Evolutionary conservation across 1,140 invertebrate species (phyloP).

Genomic region (Platorchestia sp.): DNA sequence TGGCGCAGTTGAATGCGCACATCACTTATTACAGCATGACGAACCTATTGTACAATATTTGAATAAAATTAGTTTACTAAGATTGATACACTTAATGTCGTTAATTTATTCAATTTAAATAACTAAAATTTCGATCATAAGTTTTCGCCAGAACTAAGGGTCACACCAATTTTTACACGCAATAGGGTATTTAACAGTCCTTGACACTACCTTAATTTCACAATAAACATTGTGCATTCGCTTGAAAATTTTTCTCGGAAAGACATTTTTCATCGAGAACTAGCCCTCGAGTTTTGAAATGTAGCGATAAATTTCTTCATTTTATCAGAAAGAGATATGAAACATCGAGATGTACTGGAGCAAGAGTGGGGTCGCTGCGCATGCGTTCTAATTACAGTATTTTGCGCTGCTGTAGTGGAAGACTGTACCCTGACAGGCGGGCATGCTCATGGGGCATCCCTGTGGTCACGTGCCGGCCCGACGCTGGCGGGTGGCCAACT

Average conservation of each 20-base stretch:
- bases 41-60: too few species aligned
- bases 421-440: not conserved
- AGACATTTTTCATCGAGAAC: not conserved
- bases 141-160: too few species aligned
- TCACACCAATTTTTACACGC: too few species aligned
- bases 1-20: too few species aligned
- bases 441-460: not conserved
- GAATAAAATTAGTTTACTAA: too few species aligned
- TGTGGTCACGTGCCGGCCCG: not conserved
- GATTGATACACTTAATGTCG: too few species aligned
- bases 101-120: too few species aligned
- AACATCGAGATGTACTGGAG: not conserved
- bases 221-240: not conserved
- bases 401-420: not conserved
- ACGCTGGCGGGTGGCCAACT: not conserved
- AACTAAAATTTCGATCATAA: too few species aligned
- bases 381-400: not conserved
- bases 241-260: not conserved
- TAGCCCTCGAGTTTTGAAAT: not conserved
- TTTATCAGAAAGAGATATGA: not conserved
- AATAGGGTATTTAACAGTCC: not conserved
- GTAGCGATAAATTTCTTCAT: not conserved
- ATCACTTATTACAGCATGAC: too few species aligned
- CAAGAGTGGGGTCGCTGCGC: not conserved
- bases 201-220: not conserved